Evolutionary conservation across 1,140 invertebrate species (phyloP).

Genomic region (Lordiphosa collinella): DNA sequence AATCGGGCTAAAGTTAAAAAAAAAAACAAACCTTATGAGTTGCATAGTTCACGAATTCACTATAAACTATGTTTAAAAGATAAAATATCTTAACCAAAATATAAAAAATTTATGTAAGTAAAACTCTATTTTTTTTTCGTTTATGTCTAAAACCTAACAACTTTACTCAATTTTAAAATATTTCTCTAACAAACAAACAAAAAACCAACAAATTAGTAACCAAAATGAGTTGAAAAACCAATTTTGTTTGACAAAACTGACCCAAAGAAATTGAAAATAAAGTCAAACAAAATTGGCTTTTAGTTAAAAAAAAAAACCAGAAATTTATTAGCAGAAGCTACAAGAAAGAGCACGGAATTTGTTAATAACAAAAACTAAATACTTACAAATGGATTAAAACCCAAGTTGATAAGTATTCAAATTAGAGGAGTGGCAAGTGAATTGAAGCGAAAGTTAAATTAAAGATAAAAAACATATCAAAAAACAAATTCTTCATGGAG

Average conservation of each 20-base stretch:
- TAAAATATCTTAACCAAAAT: too few relatives aligned
- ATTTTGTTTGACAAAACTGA: slow-evolving; percentile 35
- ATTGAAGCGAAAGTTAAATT: slow-evolving; percentile 4
- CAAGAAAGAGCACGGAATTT: slow-evolving; percentile 58
- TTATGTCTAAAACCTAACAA: background rate
- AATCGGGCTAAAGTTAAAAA: slow-evolving; percentile 62
- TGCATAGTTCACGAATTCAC: slow-evolving; percentile 59
- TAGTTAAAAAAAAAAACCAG: slow-evolving; percentile 25
- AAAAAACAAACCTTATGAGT: slow-evolving; percentile 42
- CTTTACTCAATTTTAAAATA: slow-evolving; percentile 33
- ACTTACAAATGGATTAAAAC: too few relatives aligned
- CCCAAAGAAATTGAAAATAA: slow-evolving; percentile 36
- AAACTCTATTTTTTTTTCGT: background rate
- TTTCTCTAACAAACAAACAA: slow-evolving; percentile 29
- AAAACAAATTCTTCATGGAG: slow-evolving; percentile 59
- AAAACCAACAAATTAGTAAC: slow-evolving; percentile 48
- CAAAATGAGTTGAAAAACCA: slow-evolving; percentile 44
- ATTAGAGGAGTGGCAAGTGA: background rate
- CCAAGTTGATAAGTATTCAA: slow-evolving; percentile 27
- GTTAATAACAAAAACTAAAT: slow-evolving; percentile 33
- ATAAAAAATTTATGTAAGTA: background rate
- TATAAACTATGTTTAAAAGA: background rate
- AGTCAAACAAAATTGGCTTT: slow-evolving; percentile 33
- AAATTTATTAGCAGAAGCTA: slow-evolving; percentile 17
- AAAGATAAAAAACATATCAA: slow-evolving; percentile 6